Conservation (phyloP, 2,113 vertebrate species). For the Excalfactoria chinensis region DNA sequence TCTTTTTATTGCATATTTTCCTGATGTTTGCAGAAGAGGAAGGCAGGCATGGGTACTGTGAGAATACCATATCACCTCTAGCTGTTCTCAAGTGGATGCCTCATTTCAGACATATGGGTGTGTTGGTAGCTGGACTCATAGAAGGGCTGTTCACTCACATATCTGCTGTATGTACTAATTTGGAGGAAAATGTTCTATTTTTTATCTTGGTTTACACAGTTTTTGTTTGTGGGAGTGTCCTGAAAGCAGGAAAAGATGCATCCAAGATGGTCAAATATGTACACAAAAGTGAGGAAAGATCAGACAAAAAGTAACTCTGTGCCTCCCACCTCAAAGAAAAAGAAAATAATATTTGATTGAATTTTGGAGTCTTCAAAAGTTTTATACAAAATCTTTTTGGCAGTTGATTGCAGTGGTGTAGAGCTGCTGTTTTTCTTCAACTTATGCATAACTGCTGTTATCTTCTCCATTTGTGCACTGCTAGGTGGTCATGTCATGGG, state of each 20-base stretch:
- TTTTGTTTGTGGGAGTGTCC: not conserved
- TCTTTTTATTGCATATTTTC: not conserved
- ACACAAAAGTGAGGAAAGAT: not conserved
- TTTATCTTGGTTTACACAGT: not conserved
- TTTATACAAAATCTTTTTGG: accelerated
- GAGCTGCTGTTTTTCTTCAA: not conserved
- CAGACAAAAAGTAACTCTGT: not conserved
- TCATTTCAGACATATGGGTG: not conserved
- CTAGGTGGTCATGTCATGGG: not conserved
- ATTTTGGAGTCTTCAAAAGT: not conserved
- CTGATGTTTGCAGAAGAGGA: not conserved
- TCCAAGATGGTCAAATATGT: accelerated
- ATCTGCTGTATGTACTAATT: not conserved
- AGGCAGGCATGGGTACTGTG: not conserved
- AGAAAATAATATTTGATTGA: not conserved
- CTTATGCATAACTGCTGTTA: not conserved
- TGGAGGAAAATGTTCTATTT: not conserved
- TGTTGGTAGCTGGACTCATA: not conserved
- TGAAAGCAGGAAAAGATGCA: not conserved
- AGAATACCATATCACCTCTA: not conserved
- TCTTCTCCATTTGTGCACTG: not conserved
- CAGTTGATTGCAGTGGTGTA: not conserved
- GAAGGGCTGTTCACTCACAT: accelerated
- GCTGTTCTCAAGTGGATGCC: not conserved
- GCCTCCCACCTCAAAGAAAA: not conserved